Evolutionary conservation across 2,113 vertebrate genomes (phyloP), one percentile per base, ranked within the genome.

Genomic region (Colossoma macropomum): DNA sequence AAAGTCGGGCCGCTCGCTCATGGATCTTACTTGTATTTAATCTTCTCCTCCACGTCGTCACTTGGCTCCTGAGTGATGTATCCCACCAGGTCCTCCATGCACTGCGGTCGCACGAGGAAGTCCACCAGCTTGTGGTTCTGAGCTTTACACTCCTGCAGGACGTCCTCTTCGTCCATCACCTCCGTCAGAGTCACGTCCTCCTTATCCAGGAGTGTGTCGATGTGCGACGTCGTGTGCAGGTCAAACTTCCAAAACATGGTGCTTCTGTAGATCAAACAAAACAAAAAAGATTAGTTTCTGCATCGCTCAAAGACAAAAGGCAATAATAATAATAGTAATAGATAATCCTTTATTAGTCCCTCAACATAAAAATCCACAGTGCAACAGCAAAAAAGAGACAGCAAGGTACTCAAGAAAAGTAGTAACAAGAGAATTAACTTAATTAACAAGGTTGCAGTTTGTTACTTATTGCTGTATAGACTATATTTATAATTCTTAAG

Each of bases 221-320:
- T 98, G 93, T 99, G 98, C 73, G 98, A 99, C 91, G 98, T 98
- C 62, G 98, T 98, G 92, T 99, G 98, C 83, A 99, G 97, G 93
- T 99, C 98, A 93, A 99, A 99, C 94, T 99, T 99, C 98, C 98
- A 99, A 97, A 99, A 99, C 98, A 99, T 99, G 92, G 93, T 97
- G 96, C 91, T 90, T 94, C 95, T 98, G 71, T 77, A 23, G 25
- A 54, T 83, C 0, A 63, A 74, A 62, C 50, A 86, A 32, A 11
- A 30, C 81, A 70, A 70, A 62, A 9, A 56, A 2, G 54, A 56
- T 45, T 11, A 45, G 50, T 52, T 8, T 15, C 8, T 10, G 11
- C 1, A 5, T 1, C 13, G 1, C 50, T 2, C 8, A 17, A 19
- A 17, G 1, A 17, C 8, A 15, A 1, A 1, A 17, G 4, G n/a